Evolutionary conservation across 2,797 vertebrate species (phyloP).

Genomic region (Champsocephalus gunnari): DNA sequence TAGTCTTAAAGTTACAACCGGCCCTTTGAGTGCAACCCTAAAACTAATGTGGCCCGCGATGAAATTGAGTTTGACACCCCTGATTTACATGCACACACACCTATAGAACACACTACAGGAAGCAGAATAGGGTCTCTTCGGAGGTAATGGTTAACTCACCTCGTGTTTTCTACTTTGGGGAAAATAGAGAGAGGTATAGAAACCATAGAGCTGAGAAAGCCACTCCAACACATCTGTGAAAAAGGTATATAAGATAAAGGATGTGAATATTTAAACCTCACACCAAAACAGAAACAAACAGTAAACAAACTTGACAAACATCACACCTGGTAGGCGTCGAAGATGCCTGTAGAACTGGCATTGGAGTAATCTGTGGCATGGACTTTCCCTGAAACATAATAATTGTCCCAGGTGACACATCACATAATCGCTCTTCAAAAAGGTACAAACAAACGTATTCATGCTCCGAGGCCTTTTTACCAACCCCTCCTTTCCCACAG

Average conservation of each 20-base stretch:
- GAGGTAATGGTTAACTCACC: constrained; percentile 80
- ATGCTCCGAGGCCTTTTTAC: constrained; percentile 3
- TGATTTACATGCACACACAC: too few species aligned
- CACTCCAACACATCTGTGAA: constrained; percentile 94
- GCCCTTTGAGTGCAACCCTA: too few species aligned
- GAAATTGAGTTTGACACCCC: too few species aligned
- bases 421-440: neutral
- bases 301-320: neutral
- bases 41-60: too few species aligned
- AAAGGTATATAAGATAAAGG: constrained; percentile 16
- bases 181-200: constrained; percentile 92
- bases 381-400: constrained; percentile 83
- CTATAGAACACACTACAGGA: too few species aligned
- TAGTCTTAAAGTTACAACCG: too few species aligned
- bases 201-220: constrained; percentile 84
- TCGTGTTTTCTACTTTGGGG: constrained; percentile 91
- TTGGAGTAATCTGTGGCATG: constrained; percentile 96
- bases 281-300: constrained; percentile 20
- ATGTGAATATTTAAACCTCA: neutral
- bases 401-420: neutral
- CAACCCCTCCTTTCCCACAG: neutral
- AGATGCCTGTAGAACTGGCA: constrained; percentile 93
- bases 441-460: neutral
- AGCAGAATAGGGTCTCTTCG: neutral
- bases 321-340: constrained; percentile 92